phyloP scores from a whole-genome alignment of 35 echinoderm and acorn worm genomes.

The Heliocidaris tuberculata region DNA sequence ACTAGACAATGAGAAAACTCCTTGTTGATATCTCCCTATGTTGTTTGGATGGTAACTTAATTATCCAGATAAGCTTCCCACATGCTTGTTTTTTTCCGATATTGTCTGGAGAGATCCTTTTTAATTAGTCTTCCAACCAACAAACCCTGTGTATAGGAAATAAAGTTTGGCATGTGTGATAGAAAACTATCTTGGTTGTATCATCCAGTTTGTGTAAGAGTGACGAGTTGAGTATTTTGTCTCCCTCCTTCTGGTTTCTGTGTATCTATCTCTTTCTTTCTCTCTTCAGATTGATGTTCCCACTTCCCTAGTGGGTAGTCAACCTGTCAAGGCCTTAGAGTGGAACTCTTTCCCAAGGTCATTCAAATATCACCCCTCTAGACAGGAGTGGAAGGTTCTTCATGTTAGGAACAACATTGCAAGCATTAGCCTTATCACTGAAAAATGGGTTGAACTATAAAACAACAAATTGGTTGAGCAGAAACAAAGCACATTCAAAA shows the following conservation, averaged over 20 bases:
- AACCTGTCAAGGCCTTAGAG: slow-evolving; percentile 23
- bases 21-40: background rate
- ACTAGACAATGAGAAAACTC: background rate
- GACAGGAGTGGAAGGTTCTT: background rate
- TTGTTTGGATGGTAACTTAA: background rate
- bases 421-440: background rate
- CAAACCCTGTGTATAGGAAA: background rate
- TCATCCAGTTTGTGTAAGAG: background rate
- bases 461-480: background rate
- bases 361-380: background rate
- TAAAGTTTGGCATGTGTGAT: background rate
- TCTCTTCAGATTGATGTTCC: slow-evolving; percentile 8
- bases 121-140: background rate
- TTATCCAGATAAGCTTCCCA: background rate
- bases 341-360: slow-evolving; percentile 38
- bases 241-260: background rate
- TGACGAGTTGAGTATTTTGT: background rate
- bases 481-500: background rate
- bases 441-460: too few relatives aligned
- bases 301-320: background rate
- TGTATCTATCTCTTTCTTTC: background rate
- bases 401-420: background rate
- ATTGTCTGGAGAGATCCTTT: background rate
- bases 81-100: background rate
- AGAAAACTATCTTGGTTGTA: background rate